Evolutionary conservation across 2,797 vertebrate genomes (phyloP), one percentile per base, ranked within the genome.

Genomic region (Propithecus perrieri): DNA sequence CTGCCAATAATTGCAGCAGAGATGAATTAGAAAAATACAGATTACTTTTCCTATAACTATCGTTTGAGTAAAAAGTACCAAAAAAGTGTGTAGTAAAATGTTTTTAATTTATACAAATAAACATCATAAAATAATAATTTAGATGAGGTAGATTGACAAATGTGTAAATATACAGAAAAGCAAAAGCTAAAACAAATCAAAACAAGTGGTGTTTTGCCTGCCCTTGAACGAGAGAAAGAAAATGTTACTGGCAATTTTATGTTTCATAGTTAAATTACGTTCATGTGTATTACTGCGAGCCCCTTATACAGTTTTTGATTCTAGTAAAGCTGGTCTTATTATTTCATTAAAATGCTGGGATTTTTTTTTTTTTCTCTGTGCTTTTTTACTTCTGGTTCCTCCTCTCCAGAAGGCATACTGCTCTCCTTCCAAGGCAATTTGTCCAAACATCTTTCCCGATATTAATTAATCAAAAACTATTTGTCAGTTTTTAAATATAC

Each of bases 21-120:
- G 38, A 94, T 57, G 35, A 92, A 38, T 69, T 92, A 89, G n/a
- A 96, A 94, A 90, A 94, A 76, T 89, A 26, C 57, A 30, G 14
- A 7, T 91, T 67, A 35, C 20, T 83, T 92, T 93, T 91, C 30
- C 28, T 59, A 33, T 38, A 65, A 48, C 41, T 67, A 83, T 78
- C 28, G 86, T 67, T 28, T 59, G 59, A 83, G 28, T 96, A 78
- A 78, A 50, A 91, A 83, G 30, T 84, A 33, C 12, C 55, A 17
- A 80, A 92, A 91, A 74, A 69, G 3, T 59, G 2, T 81, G 7
- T 53, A 55, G n/a, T 50, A 38, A 97, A 95, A 90, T 92, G 24
- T 33, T 33, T 85, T 85, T 84, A 93, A 74, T 94, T 91, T 80
- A 81, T 92, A 59, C 41, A 79, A 84, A 75, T 75, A 65, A 89